Evolutionary conservation across 2,888 invertebrate species (phyloP).

Genomic region (Blastobasis adustella): DNA sequence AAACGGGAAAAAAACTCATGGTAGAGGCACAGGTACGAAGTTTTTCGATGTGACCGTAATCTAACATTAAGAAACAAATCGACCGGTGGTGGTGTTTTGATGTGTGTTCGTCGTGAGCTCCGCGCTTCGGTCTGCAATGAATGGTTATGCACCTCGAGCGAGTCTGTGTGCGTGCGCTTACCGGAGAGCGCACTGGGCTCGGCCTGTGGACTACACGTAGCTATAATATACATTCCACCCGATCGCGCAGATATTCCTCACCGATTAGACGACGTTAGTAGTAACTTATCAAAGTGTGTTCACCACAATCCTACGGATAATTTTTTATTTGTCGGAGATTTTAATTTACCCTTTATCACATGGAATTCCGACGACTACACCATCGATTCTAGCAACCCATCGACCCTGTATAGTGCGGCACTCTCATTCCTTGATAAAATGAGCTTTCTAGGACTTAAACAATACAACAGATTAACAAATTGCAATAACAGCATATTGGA

Average conservation of each 20-base stretch:
- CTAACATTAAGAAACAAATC: not conserved
- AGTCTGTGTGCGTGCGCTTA: constrained; percentile 3
- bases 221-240: not conserved
- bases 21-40: constrained; percentile 1
- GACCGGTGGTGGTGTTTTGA: constrained; percentile 3
- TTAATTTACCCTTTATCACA: not conserved
- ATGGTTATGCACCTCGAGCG: not conserved
- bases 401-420: not conserved
- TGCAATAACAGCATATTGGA: not conserved
- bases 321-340: not conserved
- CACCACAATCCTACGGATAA: not conserved
- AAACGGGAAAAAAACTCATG: no score
- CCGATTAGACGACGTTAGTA: not conserved
- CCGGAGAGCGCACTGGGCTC: not conserved
- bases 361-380: not conserved
- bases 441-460: not conserved
- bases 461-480: not conserved
- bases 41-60: constrained; percentile 2
- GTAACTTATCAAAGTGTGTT: not conserved
- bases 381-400: not conserved
- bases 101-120: not conserved
- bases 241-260: not conserved
- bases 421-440: not conserved
- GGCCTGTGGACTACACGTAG: not conserved
- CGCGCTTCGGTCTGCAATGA: not conserved